Conservation (phyloP, 2,113 vertebrate genomes). For the Neogale vison region DNA sequence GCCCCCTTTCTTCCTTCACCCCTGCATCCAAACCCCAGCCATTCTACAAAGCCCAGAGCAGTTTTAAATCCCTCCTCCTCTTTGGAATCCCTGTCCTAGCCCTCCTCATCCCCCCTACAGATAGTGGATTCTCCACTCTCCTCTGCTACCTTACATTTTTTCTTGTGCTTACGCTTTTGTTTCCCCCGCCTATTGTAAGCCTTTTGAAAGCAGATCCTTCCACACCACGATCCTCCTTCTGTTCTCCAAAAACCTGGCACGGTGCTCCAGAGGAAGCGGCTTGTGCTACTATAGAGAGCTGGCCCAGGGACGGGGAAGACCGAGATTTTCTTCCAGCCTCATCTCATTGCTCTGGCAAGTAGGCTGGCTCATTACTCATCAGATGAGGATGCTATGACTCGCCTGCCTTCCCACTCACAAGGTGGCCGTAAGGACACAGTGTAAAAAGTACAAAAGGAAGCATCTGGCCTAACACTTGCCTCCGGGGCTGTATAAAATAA, state of each 20-base stretch:
- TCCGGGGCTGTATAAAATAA: neutral
- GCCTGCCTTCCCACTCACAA: neutral
- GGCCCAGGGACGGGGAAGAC: neutral
- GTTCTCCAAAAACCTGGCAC: neutral
- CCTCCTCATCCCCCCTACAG: accelerated
- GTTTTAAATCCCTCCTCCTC: neutral
- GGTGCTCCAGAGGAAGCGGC: neutral
- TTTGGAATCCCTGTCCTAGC: neutral
- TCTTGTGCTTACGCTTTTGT: neutral
- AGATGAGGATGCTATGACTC: neutral
- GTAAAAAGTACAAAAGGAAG: neutral
- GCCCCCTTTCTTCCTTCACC: neutral
- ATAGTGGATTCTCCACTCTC: neutral
- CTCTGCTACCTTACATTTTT: neutral
- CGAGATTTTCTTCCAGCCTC: neutral
- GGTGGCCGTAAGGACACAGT: neutral
- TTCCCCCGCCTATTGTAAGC: accelerated
- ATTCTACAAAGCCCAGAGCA: neutral
- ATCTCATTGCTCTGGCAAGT: neutral
- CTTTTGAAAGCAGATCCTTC: neutral
- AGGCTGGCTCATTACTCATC: neutral
- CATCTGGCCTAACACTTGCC: neutral
- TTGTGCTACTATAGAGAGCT: neutral
- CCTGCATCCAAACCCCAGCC: neutral
- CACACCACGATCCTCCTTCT: neutral